phyloP scores from a whole-genome alignment of 1,140 invertebrate species.

The Ephestia elutella region DNA sequence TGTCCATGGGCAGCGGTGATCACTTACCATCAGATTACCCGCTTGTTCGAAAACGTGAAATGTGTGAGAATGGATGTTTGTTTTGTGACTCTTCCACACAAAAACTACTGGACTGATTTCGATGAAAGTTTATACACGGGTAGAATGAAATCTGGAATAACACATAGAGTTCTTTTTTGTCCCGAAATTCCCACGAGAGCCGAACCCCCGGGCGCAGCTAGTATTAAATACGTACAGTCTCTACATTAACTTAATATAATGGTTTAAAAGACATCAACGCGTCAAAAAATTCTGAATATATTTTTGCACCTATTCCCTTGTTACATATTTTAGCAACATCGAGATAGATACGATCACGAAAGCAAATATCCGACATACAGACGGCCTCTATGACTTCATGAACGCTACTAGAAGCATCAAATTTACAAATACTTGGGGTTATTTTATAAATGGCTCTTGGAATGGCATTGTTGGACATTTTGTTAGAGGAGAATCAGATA shows the following conservation, averaged over 20 bases:
- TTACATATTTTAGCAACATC: conserved; percentile 53
- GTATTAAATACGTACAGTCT: too few species aligned
- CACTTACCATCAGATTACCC: too few species aligned
- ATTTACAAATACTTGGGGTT: conserved; percentile 74
- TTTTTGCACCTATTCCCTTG: conserved; percentile 35
- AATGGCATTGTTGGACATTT: conserved; percentile 78
- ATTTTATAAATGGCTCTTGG: conserved; percentile 65
- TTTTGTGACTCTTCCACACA: too few species aligned
- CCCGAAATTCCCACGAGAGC: too few species aligned
- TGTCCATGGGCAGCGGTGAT: too few species aligned
- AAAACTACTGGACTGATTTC: too few species aligned
- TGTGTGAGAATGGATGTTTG: too few species aligned
- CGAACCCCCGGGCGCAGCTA: too few species aligned
- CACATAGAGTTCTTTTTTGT: too few species aligned
- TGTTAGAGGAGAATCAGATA: conserved; percentile 71
- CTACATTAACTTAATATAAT: neutral
- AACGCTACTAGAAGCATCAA: conserved; percentile 67
- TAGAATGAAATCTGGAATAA: too few species aligned
- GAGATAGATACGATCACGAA: conserved; percentile 77
- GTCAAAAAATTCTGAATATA: neutral
- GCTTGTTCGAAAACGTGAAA: too few species aligned
- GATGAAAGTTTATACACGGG: too few species aligned
- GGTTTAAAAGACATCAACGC: neutral
- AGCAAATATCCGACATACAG: conserved; percentile 71
- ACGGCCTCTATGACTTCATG: conserved; percentile 70